Evolutionary conservation across 2,888 invertebrate genomes (phyloP), one percentile per base, ranked within the genome.

Genomic region (Scelioninae gen. 1): DNA sequence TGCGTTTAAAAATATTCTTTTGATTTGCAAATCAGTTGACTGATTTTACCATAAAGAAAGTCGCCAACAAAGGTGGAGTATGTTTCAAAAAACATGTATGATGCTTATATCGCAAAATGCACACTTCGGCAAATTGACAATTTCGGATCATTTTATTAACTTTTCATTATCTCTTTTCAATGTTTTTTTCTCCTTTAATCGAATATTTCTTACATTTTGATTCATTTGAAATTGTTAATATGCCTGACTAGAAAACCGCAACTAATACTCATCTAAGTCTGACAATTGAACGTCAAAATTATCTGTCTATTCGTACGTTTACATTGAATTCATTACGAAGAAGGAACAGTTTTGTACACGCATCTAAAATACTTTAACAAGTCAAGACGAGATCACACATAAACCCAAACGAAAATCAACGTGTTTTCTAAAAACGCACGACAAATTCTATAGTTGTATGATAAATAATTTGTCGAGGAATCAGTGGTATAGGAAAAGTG

Each of bases 251-350:
- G 10, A 49, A 53, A 72, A 31, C 34, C 45, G 51, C 53, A 72
- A 79, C 74, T 80, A 68, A 74, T 68, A 68, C 11, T 62, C 31
- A 58, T 71, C 75, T 81, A 75, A 63, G 16, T 69, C 40, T 63
- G 63, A 69, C 69, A 65, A 65, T 81, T 63, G 56, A 75, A 69
- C 58, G n/a, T 75, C 34, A 47, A 81, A 81, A 71, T 76, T 8
- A 82, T 65, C 32, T 63, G 62, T 23, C 68, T 81, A 75, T 43
- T 71, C 38, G 13, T 69, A 69, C 23, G 34, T 71, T 76, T 82
- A 65, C 62, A 75, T 62, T 53, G 34, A 75, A 75, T 65, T 53
- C 16, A 58, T 69, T 45, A 75, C 75, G 75, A 29, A 62, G 81
- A 81, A 75, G 69, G 55, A 80, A 74, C 62, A 69, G 23, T 23